phyloP scores from a whole-genome alignment of 1,140 invertebrate genomes.

The Drosophila azteca region DNA sequence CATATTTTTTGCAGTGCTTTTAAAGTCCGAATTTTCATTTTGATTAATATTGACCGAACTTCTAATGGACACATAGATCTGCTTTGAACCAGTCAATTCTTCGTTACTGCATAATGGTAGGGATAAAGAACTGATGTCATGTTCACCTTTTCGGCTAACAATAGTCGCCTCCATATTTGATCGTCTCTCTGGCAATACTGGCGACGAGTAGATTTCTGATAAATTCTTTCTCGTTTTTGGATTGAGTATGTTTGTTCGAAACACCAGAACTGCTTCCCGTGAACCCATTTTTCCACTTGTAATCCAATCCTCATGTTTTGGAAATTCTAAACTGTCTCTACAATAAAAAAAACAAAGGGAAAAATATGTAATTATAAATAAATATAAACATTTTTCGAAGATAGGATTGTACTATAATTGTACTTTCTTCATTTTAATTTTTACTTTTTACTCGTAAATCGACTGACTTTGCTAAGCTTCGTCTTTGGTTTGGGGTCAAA shows the following conservation, averaged over 20 bases:
- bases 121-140: slow-evolving; percentile 8
- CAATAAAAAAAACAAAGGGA: slow-evolving; percentile 22
- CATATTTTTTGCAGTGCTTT: slow-evolving; percentile 35
- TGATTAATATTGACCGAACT: slow-evolving; percentile 38
- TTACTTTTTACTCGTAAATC: too few relatives aligned
- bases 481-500: too few relatives aligned
- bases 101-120: slow-evolving; percentile 24
- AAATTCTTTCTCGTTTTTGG: slow-evolving; percentile 61
- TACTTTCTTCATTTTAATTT: too few relatives aligned
- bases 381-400: background rate
- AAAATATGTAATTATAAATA: slow-evolving; percentile 9
- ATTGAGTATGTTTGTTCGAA: slow-evolving; percentile 75
- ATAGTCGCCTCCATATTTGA: slow-evolving; percentile 6
- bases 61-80: slow-evolving; percentile 36
- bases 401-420: too few relatives aligned
- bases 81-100: slow-evolving; percentile 24
- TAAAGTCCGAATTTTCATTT: slow-evolving; percentile 27
- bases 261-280: slow-evolving; percentile 77
- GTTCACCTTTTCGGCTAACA: background rate
- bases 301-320: slow-evolving; percentile 72
- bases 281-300: slow-evolving; percentile 79
- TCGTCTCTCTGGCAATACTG: slow-evolving; percentile 19
- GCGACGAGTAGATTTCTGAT: slow-evolving; percentile 27
- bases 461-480: too few relatives aligned
- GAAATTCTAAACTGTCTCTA: slow-evolving; percentile 40